Percentiles rank a stretch among this genome's conserved stretches.
Evolutionary conservation across 2,113 vertebrate species (phyloP).

Genomic region (Gavialis gangeticus): DNA sequence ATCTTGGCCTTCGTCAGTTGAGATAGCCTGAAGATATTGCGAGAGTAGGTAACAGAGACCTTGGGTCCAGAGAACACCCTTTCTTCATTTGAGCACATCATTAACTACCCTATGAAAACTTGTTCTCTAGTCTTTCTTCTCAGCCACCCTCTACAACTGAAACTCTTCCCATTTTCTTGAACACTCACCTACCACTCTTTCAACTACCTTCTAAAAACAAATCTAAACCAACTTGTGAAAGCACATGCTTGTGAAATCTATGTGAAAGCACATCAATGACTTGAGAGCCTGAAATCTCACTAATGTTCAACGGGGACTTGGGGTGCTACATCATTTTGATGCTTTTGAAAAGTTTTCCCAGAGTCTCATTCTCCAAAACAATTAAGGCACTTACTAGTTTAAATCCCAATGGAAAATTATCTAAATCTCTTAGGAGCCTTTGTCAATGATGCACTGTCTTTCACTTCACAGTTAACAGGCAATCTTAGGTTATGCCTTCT

Average conservation of each 20-base stretch:
- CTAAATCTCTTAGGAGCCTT: conserved; percentile 1
- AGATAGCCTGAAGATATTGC: neutral
- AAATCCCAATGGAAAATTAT: conserved; percentile 19
- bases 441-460: neutral
- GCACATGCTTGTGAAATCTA: neutral
- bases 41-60: neutral
- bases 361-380: conserved; percentile 24
- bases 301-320: neutral
- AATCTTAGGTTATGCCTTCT: neutral
- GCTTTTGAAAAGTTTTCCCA: neutral
- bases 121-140: neutral
- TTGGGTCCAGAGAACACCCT: neutral
- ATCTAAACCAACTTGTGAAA: neutral
- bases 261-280: conserved; percentile 9
- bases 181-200: conserved; percentile 12
- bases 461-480: neutral
- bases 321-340: neutral
- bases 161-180: neutral
- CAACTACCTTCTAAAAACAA: neutral
- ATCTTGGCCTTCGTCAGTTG: neutral
- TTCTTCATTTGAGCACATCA: accelerated
- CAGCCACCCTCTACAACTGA: neutral
- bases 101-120: neutral
- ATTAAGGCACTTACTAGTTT: neutral
- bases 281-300: neutral